These are phyloP conservation scores for Apis florea DNA, from an alignment of 1,140 invertebrate genomes.

Conservation along the genomic window DNA sequence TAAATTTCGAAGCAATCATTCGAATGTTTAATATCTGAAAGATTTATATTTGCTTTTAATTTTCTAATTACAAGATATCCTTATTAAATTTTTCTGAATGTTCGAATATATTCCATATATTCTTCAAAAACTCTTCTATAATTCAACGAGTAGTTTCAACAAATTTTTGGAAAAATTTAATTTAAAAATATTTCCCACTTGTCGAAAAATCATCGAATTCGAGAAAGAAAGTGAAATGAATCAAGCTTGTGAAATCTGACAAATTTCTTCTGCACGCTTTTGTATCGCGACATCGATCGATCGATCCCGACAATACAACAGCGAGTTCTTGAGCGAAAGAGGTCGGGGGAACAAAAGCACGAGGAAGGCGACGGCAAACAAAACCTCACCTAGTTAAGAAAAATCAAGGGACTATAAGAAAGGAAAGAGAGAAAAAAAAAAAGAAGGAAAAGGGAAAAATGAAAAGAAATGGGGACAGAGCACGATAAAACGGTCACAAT, in stretches of 20 bases:
- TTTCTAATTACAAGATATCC: no score
- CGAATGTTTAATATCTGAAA: no score
- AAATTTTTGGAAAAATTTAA: background rate
- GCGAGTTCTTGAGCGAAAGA: background rate
- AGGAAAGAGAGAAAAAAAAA: background rate
- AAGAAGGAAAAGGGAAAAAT: background rate
- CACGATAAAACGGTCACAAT: background rate
- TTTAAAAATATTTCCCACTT: background rate
- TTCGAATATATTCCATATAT: no score
- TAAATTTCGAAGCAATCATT: no score
- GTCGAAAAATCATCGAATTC: no score
- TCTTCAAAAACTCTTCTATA: no score
- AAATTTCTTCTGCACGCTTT: background rate
- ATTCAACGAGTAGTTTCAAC: no score
- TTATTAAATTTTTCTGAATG: no score
- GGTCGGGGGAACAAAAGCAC: slow-evolving; percentile 7
- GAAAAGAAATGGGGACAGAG: slow-evolving; percentile 8
- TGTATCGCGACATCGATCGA: background rate
- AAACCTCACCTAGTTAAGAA: background rate
- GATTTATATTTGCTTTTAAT: no score
- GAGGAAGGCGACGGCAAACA: background rate
- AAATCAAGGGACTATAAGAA: background rate
- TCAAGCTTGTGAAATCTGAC: background rate
- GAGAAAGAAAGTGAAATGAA: no score
- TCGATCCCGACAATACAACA: background rate